Evolutionary conservation across 2,888 invertebrate species (phyloP).

Genomic region (Leptinotarsa tumamoca): DNA sequence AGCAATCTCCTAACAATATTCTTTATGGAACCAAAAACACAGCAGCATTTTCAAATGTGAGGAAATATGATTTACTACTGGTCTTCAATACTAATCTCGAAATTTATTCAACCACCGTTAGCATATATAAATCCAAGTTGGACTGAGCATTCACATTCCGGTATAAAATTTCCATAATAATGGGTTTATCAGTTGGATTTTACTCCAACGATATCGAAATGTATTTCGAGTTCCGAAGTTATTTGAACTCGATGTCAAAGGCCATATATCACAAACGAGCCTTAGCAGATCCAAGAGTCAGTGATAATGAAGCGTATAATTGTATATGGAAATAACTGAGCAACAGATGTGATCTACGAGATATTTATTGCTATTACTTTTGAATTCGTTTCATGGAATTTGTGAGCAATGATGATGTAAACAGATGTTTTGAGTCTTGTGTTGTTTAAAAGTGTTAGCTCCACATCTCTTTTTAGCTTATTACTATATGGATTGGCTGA

Average conservation of each 20-base stretch:
- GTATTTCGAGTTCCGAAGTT: neutral
- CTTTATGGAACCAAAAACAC: too few relatives aligned
- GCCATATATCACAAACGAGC: neutral
- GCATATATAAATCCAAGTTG: constrained; percentile 4
- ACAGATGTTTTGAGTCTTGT: neutral
- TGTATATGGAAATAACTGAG: neutral
- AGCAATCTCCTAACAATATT: too few relatives aligned
- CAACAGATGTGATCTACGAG: neutral
- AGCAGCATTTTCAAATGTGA: neutral
- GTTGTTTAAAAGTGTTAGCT: too few relatives aligned
- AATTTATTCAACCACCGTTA: constrained; percentile 6
- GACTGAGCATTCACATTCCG: constrained; percentile 2
- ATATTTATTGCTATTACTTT: neutral
- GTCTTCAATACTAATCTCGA: constrained; percentile 6
- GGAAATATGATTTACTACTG: constrained; percentile 16
- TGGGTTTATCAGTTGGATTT: constrained; percentile 7
- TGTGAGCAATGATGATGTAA: neutral
- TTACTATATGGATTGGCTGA: too few relatives aligned
- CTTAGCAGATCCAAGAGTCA: neutral
- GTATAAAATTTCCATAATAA: constrained; percentile 17
- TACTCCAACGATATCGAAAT: constrained; percentile 8
- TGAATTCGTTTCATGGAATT: neutral
- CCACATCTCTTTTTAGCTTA: too few relatives aligned
- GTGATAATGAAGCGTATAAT: constrained; percentile 5
- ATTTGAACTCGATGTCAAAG: constrained; percentile 6